A percentile compares a stretch with the other conserved stretches of the same genome.
Evolutionary conservation across 2,797 vertebrate species (phyloP).

Genomic region (Pseudomugil tenellus): DNA sequence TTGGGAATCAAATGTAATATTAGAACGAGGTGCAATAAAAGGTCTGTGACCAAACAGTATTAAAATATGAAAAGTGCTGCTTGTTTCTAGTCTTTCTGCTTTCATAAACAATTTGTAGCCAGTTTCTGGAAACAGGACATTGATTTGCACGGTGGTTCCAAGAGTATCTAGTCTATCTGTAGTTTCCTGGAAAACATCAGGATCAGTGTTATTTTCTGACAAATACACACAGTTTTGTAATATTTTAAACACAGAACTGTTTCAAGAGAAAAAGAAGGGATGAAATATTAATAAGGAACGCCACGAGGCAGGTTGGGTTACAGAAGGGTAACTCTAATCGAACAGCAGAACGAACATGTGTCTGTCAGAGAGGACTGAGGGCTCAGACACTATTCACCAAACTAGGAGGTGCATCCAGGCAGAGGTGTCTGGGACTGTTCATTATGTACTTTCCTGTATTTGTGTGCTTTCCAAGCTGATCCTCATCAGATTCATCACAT

Average conservation of each 20-base stretch:
- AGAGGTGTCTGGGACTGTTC: conserved; percentile 16
- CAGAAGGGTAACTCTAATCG: conserved; percentile 81
- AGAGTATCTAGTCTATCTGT: not conserved
- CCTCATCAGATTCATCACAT: not conserved
- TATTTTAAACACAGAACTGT: conserved; percentile 16
- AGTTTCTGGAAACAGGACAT: not conserved
- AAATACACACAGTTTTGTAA: not conserved
- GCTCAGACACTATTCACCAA: conserved; percentile 36
- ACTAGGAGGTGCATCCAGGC: conserved; percentile 22
- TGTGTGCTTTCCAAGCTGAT: not conserved
- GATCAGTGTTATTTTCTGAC: not conserved
- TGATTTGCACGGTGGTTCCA: fast-evolving
- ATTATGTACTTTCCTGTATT: not conserved
- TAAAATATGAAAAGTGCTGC: not conserved
- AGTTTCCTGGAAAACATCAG: not conserved
- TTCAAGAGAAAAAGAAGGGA: conserved; percentile 49
- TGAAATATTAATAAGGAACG: conserved; percentile 82
- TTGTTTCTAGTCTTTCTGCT: not conserved
- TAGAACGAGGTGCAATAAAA: conserved; percentile 42
- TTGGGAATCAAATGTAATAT: conserved; percentile 69
- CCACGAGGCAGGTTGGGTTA: conserved; percentile 73
- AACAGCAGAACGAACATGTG: conserved; percentile 62
- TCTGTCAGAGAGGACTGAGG: conserved; percentile 53
- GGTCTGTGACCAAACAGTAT: conserved; percentile 1
- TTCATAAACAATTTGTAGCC: not conserved